Evolutionary conservation across 1,140 invertebrate genomes (phyloP), one percentile per base, ranked within the genome.

Genomic region (Hypothenemus hampei): DNA sequence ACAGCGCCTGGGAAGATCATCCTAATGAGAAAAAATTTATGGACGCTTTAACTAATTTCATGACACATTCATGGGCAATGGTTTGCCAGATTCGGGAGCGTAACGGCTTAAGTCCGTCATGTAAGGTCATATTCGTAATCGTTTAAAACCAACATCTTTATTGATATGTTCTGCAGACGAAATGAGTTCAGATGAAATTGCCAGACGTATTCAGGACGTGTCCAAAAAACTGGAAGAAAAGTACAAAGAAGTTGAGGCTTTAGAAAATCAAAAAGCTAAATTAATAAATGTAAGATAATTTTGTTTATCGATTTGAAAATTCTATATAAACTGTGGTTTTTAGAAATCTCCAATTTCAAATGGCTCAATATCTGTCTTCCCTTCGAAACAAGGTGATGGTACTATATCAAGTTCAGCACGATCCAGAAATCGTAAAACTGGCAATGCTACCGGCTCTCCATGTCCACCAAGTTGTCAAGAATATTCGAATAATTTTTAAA

Each of bases 91-190:
- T 47, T 7, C 16, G 53, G 1, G 53, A 55, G 36, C 15, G 15
- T 20, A 11, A 13, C 6, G 53, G 53, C 1, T 23, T 53, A 23
- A 45, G 19, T 36, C n/a, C 50, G 0, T 5, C 13, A 4, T 53
- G 50, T 53, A 35, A 45, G 50, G 44, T 45, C n/a, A n/a, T n/a
- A n/a, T n/a, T n/a, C n/a, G n/a, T n/a, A n/a, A n/a, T n/a, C n/a
- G n/a, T n/a, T n/a, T n/a, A n/a, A n/a, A n/a, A n/a, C n/a, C n/a
- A n/a, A n/a, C n/a, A n/a, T n/a, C n/a, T n/a, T n/a, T n/a, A n/a
- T n/a, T n/a, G n/a, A n/a, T n/a, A n/a, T n/a, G n/a, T n/a, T 18
- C 43, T 52, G 0, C 8, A 55, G 52, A 55, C 39, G 21, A 55
- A 29, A 39, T 48, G 44, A 48, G 37, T 26, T 29, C 35, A 5